Percentiles rank a stretch among this genome's conserved stretches.
Evolutionary conservation across 2,888 invertebrate species (phyloP).

Genomic region (Baronia brevicornis): DNA sequence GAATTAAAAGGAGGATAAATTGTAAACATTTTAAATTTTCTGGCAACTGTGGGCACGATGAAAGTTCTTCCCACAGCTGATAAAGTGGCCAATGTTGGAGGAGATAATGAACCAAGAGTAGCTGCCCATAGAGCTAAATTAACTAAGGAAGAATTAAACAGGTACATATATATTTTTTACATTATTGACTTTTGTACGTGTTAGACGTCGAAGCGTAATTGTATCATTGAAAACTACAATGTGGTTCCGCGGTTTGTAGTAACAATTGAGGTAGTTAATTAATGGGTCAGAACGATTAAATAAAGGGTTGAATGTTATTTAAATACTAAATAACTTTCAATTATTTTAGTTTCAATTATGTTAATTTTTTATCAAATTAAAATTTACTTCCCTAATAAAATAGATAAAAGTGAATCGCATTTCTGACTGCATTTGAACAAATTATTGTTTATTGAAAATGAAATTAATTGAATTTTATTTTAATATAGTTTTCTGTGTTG

Average conservation of each 20-base stretch:
- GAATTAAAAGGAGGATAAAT: not conserved
- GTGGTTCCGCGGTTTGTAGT: not conserved
- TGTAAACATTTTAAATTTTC: slow-evolving; percentile 1
- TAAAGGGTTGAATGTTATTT: too few species aligned
- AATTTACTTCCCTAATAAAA: too few species aligned
- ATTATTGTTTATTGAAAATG: too few species aligned
- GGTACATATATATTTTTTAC: slow-evolving; percentile 30
- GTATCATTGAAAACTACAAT: not conserved
- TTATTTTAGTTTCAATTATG: too few species aligned
- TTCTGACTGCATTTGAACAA: too few species aligned
- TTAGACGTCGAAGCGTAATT: not conserved
- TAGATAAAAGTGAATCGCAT: too few species aligned
- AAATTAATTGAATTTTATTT: too few species aligned
- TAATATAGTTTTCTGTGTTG: too few species aligned
- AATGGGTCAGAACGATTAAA: too few species aligned
- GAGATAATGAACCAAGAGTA: slow-evolving; percentile 53
- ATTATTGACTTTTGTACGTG: not conserved
- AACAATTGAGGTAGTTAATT: slow-evolving; percentile 3
- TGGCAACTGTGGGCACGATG: slow-evolving; percentile 44
- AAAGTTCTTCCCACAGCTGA: slow-evolving; percentile 60
- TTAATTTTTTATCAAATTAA: too few species aligned
- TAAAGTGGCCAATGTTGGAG: slow-evolving; percentile 52
- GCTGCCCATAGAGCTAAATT: slow-evolving; percentile 39
- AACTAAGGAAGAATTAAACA: slow-evolving; percentile 62
- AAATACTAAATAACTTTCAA: too few species aligned